Evolutionary conservation across 2,888 invertebrate genomes (phyloP), one percentile per base, ranked within the genome.

Genomic region (Netelia virgata): DNA sequence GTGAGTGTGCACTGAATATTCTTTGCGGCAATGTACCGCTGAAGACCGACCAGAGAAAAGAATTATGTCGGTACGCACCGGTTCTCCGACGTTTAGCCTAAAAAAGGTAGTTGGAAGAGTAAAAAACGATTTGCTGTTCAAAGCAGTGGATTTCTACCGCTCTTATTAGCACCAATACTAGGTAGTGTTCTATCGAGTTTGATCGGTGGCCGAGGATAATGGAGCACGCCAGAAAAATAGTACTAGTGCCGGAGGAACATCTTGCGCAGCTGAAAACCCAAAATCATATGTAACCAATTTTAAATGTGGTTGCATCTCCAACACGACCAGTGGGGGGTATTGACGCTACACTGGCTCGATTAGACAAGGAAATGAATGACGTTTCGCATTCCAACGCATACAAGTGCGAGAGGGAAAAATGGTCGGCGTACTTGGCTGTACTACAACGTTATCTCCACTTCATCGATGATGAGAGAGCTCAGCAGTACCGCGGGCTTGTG

Each of bases 181-280:
- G 61, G 61, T 2, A 50, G 61, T 1, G 73, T 73, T 5, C 47
- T 61, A 23, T 73, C 74, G 50, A 74, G n/a, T 18, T 11, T 74
- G 14, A 74, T 74, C 3, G 50, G 16, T 3, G 36, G 50, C 0
- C n/a, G 53, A 1, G 5, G 63, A 64, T 64, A 64, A 83, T 79
- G 74, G 74, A 84, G 11, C 73, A 70, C 8, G 69, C 80, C 5
- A 20, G 69, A n/a, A 81, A 77, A 73, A 84, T 84, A 68, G 77
- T 77, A 1, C 59, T 84, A 0, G 53, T 77, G 0, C 76, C 70
- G 0, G 64, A 75, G 23, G 64, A 75, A 3, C 70, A 64, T 36
- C 11, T 72, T 10, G 10, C 28, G 1, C 74, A 41, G 57, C 9
- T 53, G 64, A 10, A 14, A 1, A 10, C 78, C 1, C 41, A 64